phyloP scores from a whole-genome alignment of 2,888 invertebrate species.

The Cryptophagus acutangulus region DNA sequence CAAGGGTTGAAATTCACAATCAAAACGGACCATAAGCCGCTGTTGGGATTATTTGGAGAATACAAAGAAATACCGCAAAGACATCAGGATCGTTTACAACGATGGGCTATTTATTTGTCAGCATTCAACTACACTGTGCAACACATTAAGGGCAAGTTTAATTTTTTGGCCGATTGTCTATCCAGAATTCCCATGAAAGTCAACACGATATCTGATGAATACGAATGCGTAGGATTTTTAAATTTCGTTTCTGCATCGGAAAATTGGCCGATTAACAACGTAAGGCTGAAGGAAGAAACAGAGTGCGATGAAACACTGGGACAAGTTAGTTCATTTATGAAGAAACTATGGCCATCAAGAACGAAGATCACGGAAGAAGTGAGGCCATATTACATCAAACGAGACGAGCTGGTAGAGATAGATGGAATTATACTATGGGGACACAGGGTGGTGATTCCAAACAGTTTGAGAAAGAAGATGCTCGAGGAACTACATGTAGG shows the following conservation, averaged over 20 bases:
- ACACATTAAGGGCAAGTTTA: conserved; percentile 7
- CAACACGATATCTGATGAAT: conserved; percentile 1
- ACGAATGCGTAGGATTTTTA: neutral
- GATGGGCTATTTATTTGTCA: conserved; percentile 14
- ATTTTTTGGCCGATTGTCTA: conserved; percentile 6
- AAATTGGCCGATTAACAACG: conserved; percentile 8
- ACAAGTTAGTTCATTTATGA: conserved; percentile 3
- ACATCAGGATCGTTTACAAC: conserved; percentile 6
- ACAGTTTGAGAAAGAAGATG: conserved; percentile 11
- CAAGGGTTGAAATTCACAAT: neutral
- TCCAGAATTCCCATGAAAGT: conserved; percentile 5
- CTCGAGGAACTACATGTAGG: conserved; percentile 16
- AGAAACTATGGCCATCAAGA: neutral
- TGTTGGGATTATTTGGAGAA: conserved; percentile 3
- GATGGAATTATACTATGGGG: conserved; percentile 21
- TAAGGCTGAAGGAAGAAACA: conserved; percentile 8
- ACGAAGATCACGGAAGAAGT: neutral
- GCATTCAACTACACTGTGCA: conserved; percentile 14
- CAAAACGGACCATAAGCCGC: conserved; percentile 5
- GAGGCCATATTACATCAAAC: conserved; percentile 11
- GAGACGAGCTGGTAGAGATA: conserved; percentile 17
- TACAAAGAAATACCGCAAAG: conserved; percentile 4
- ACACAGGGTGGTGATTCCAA: conserved; percentile 22
- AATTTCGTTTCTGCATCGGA: neutral
- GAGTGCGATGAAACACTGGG: conserved; percentile 7